phyloP scores from a whole-genome alignment of 2,797 vertebrate species.

The Melanotaenia nigrans region DNA sequence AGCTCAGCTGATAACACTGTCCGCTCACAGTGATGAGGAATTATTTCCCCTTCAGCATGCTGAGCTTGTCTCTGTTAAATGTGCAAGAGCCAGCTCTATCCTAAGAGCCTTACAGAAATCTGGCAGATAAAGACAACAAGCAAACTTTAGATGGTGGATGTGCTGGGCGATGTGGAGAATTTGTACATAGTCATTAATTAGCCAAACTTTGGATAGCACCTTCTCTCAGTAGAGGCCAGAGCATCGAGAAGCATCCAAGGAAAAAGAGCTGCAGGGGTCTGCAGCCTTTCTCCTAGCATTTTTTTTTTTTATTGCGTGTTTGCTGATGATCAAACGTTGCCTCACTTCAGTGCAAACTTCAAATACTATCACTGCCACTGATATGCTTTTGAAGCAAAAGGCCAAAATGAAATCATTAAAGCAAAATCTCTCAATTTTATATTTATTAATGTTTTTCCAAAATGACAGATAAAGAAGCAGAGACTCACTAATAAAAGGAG shows the following conservation, averaged over 20 bases:
- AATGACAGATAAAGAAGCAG: constrained; percentile 2
- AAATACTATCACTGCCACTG: constrained; percentile 25
- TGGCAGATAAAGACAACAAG: constrained; percentile 4
- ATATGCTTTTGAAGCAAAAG: constrained; percentile 41
- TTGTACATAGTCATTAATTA: constrained; percentile 41
- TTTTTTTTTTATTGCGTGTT: constrained; percentile 8
- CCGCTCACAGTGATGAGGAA: not conserved
- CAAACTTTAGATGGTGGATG: constrained; percentile 1
- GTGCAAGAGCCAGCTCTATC: not conserved
- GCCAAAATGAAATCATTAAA: constrained; percentile 26
- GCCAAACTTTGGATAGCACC: constrained; percentile 44
- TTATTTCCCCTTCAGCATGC: not conserved
- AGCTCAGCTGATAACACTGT: not conserved
- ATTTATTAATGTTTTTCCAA: not conserved
- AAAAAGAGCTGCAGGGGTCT: constrained; percentile 49
- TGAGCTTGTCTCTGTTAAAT: constrained; percentile 3
- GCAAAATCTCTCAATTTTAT: not conserved
- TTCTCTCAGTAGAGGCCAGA: constrained; percentile 49
- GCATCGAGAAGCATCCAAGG: constrained; percentile 30
- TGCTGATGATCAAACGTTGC: constrained; percentile 53
- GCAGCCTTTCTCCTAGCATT: constrained; percentile 37
- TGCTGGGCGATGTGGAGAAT: constrained; percentile 24
- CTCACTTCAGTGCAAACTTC: constrained; percentile 47
- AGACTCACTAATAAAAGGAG: not conserved
- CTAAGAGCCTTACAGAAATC: not conserved